Base-by-base conservation (phyloP, 2,113 vertebrate species). In the Ifrita kowaldi region DNA sequence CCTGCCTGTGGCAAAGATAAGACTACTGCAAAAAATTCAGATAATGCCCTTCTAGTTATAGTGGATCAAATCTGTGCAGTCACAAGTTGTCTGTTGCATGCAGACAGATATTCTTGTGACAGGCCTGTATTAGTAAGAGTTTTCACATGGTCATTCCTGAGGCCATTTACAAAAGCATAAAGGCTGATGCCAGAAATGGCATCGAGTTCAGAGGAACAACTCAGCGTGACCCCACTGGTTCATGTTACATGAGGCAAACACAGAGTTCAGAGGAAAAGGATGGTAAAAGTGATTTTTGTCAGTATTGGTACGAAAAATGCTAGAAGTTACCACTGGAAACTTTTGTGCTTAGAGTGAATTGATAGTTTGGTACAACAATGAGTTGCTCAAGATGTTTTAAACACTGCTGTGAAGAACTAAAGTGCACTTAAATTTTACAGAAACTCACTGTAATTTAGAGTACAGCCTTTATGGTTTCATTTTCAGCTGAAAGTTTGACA, bases 191-290 rank as follows among this genome's bases (percentile, higher is more conserved):
- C 47, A 41, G 68, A 16, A 41, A 9, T 9, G 22, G 59, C 13
- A 15, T n/a, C 68, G 15, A 32, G 32, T 65, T 94, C 59, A 50
- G 53, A 75, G 68, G 27, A 30, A 42, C 41, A 53, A 5, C 49
- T 93, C 37, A 27, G 44, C 39, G 9, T 47, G 44, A 49, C 56
- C 44, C 35, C 20, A 23, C 6, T 27, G 27, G 12, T 59, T 76
- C 0, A 0, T 41, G 27, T 59, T 39, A 12, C 2, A 0, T 11
- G 57, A 49, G 49, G 13, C 56, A 60, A 68, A 44, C 19, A 26
- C 64, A 47, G 46, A 55, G 10, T n/a, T 82, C 35, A 50, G 41
- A 56, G n/a, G 49, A 8, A 52, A 33, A 83, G 49, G 46, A 10
- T 91, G 53, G 16, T 68, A 56, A 91, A 96, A 90, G 52, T 64